Evolutionary conservation across 2,888 invertebrate species (phyloP), one percentile per base, ranked within the genome.

Genomic region (Cremastinae sp.): DNA sequence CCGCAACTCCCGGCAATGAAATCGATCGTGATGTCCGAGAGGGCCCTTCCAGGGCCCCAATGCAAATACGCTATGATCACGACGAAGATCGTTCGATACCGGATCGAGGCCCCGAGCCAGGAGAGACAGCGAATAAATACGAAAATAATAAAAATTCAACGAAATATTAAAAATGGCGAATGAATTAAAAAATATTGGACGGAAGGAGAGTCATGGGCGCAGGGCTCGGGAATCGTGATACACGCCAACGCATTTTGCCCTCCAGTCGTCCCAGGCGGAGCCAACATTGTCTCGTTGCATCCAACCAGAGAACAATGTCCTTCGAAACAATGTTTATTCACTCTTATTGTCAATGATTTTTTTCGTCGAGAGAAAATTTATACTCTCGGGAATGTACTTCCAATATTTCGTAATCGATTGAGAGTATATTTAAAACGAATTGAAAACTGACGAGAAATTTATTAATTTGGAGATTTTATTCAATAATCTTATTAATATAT

Each of bases 41-140:
- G 61, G 65, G 43, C 62, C 59, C 28, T 28, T 72, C 72, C 58
- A 45, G 59, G 69, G 43, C 62, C n/a, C 65, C 54, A 77, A 77
- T 77, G 76, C 76, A 77, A 77, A 77, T 77, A 77, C 74, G 65
- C 74, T 77, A 70, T 74, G 74, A 77, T 77, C 74, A 61, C 70
- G 53, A 54, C 47, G 36, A 28, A 74, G 74, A 73, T 77, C 74
- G 65, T 61, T 56, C 22, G 76, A 73, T 74, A 73, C 51, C 38
- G 61, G 65, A 61, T 61, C 47, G 62, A 36, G 7, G n/a, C 47
- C 54, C 49, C 18, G 69, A 58, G 41, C 47, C 3, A 20, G 22
- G 34, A 28, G 14, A 53, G 12, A 14, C 10, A 34, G 12, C 16
- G 22, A 53, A 14, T 14, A n/a, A 43, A 28, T 28, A 3, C 28